phyloP scores from a whole-genome alignment of 1,140 invertebrate species.

The Drosophila serrata region DNA sequence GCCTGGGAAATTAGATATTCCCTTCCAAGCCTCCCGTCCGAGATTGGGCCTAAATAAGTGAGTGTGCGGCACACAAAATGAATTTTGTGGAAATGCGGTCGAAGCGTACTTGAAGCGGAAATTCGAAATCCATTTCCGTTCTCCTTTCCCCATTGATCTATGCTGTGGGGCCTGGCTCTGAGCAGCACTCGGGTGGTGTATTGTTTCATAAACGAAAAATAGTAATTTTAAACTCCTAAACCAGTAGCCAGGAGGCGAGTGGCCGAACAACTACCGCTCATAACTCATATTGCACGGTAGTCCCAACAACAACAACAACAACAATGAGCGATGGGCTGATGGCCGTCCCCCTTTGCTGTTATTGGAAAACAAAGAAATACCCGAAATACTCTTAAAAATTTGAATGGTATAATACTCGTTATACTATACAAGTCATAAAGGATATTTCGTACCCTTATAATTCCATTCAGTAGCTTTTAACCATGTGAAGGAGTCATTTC shows the following conservation, averaged over 20 bases:
- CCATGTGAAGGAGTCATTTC: too few relatives aligned
- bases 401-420: too few relatives aligned
- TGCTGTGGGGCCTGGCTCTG: constrained; percentile 35
- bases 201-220: constrained; percentile 60
- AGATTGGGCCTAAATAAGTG: constrained; percentile 25
- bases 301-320: constrained; percentile 57
- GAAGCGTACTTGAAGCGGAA: constrained; percentile 59
- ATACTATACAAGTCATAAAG: too few relatives aligned
- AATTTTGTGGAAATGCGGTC: constrained; percentile 30
- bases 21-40: background rate
- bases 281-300: constrained; percentile 58
- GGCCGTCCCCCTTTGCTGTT: background rate
- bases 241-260: constrained; percentile 15
- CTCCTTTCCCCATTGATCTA: constrained; percentile 40
- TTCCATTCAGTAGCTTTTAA: too few relatives aligned
- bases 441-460: too few relatives aligned
- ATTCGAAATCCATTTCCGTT: constrained; percentile 76
- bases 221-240: constrained; percentile 66
- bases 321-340: constrained; percentile 63
- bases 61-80: constrained; percentile 13
- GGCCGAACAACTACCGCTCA: constrained; percentile 55
- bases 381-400: constrained; percentile 8
- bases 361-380: constrained; percentile 31
- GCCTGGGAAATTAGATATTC: constrained; percentile 63
- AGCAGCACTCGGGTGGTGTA: constrained; percentile 1